Percentiles rank a stretch among this genome's conserved stretches.
Evolutionary conservation across 1,140 invertebrate species (phyloP).

Genomic region (Ptiloglossa arizonensis): DNA sequence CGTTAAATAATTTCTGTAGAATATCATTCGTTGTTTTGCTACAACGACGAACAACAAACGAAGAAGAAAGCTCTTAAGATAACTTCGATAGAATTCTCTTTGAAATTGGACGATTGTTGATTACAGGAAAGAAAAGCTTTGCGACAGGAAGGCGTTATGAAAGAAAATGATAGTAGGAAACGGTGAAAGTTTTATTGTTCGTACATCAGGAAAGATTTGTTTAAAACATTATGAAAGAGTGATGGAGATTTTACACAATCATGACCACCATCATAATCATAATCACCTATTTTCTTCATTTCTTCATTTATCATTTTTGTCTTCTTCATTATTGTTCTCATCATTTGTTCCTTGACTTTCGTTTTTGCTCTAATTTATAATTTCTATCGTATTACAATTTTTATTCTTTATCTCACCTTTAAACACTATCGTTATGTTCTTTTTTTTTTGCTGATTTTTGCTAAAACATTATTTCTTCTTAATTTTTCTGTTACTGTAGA

Average conservation of each 20-base stretch:
- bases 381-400: background rate
- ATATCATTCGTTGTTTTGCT: too few species aligned
- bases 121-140: background rate
- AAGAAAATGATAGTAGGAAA: constrained; percentile 40
- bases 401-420: background rate
- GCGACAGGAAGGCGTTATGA: background rate
- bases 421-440: background rate
- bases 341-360: background rate
- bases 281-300: background rate
- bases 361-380: constrained; percentile 3
- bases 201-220: constrained; percentile 31
- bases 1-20: too few species aligned
- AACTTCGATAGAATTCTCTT: background rate
- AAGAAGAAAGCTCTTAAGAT: background rate
- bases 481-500: background rate
- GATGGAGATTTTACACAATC: background rate
- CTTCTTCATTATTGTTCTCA: background rate
- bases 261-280: constrained; percentile 1
- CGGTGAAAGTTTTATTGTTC: constrained; percentile 46
- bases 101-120: background rate
- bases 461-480: background rate
- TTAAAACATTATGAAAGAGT: constrained; percentile 24
- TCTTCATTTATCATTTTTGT: background rate
- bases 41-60: background rate
- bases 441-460: too few species aligned